Evolutionary conservation across 2,797 vertebrate genomes (phyloP), one percentile per base, ranked within the genome.

Genomic region (Calcarius lapponicus): DNA sequence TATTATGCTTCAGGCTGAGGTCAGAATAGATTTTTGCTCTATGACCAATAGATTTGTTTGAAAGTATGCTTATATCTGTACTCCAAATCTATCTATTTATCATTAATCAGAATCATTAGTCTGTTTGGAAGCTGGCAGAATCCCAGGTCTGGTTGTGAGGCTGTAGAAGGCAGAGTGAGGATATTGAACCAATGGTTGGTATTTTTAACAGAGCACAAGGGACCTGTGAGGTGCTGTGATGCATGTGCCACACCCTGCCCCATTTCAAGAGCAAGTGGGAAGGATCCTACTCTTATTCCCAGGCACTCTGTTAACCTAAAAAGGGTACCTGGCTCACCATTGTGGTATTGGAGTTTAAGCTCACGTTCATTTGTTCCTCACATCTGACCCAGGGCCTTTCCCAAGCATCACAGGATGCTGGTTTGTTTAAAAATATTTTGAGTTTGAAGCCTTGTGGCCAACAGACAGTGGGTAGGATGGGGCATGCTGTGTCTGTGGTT

Each of bases 11-110:
- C 64, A 58, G 53, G 25, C 42, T 71, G 36, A 81, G 29, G 45
- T 72, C 36, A 80, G 48, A 90, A 73, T 31, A 70, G 71, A 61
- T 65, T 89, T 93, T 92, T 90, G 13, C 62, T 87, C 34, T 74
- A 22, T 95, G 80, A 90, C 18, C 38, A 65, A 86, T n/a, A 82
- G 42, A 88, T 92, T 64, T 64, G 28, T 90, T 88, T 47, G 79
- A 85, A 88, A 62, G 40, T 48, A 47, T 12, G 5, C 79, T 94
- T 91, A 80, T 80, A 79, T 73, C 66, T 70, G 40, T 84, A 58
- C 47, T 78, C 45, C 31, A 72, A 76, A 71, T 80, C 60, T 57
- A 72, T 38, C 26, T 78, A 10, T 79, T 90, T 73, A 51, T 56
- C 54, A 32, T 74, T 88, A 70, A 71, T 74, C 50, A 51, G 61